Base-by-base conservation (phyloP, 2,888 invertebrate genomes). In the Acronicta alni region DNA sequence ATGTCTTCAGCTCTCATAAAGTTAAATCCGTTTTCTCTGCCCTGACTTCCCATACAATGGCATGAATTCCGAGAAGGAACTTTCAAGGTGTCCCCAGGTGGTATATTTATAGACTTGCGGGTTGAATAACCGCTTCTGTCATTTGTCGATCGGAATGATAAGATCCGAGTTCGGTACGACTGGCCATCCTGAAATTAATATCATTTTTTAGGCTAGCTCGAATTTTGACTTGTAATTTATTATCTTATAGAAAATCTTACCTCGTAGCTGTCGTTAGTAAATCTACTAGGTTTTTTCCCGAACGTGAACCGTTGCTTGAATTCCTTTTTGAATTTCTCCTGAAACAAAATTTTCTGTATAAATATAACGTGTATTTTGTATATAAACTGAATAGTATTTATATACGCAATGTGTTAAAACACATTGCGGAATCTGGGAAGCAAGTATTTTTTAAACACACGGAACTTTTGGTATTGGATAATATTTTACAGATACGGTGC, bases 311-410 rank as follows among this genome's bases (percentile, higher is more conserved):
- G 95, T 79, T 96, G 96, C 76, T 96, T 96, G 79, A 97, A 97
- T 88, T 97, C 97, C 48, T 97, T 95, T 85, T 97, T 97, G 88
- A 97, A 97, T 86, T 97, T 97, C 86, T 97, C 97, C 97, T 97
- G 90, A 0, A 92, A 90, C 71, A 72, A 77, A 63, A 56, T 48
- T 37, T 9, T 26, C 26, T 26, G 26, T 26, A 20, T 20, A 2
- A 20, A 20, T 20, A 20, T 26, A 26, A 26, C 9, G 9, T 14
- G 32, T 3, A n/a, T 14, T 0, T 0, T 30, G 30, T 30, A 30
- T 12, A 10, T 30, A 12, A 1, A 12, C 3, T n/a, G n/a, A n/a
- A n/a, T n/a, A n/a, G n/a, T n/a, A n/a, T n/a, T n/a, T n/a, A n/a
- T n/a, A n/a, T n/a, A n/a, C n/a, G n/a, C n/a, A n/a, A n/a, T n/a